These are phyloP conservation scores for Nymphalis c-album DNA, from an alignment of 2,888 invertebrate genomes.

Conservation along the genomic window DNA sequence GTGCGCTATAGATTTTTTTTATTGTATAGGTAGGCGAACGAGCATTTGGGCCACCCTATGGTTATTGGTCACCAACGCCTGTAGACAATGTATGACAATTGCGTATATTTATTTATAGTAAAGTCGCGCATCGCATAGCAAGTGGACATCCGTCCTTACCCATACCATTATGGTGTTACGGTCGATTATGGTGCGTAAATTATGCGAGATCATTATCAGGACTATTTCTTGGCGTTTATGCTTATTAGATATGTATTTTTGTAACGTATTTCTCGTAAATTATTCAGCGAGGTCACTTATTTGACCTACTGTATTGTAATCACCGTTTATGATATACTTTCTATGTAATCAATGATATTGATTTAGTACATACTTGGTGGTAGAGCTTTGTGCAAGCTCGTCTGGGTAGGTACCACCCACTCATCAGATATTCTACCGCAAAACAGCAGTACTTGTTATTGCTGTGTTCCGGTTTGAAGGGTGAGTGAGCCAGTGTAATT, in stretches of 20 bases:
- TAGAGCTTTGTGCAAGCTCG: no score
- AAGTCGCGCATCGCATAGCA: slow-evolving; percentile 10
- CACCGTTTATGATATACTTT: background rate
- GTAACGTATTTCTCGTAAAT: slow-evolving; percentile 19
- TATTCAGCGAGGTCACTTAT: slow-evolving; percentile 3
- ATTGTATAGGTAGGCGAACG: no score
- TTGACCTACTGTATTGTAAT: background rate
- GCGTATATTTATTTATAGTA: background rate
- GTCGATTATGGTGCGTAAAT: slow-evolving; percentile 29
- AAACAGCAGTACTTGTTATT: no score
- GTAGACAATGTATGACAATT: no score
- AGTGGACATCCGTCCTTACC: slow-evolving; percentile 12
- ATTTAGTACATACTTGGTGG: no score
- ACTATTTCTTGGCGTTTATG: slow-evolving; percentile 24
- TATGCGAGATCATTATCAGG: slow-evolving; percentile 26
- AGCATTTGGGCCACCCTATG: no score
- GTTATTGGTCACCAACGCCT: no score
- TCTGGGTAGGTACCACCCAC: no score
- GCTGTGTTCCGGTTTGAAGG: no score
- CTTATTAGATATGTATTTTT: slow-evolving; percentile 22
- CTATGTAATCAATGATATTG: background rate
- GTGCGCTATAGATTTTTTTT: no score
- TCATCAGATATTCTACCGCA: no score
- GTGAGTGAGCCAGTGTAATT: no score
- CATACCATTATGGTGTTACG: slow-evolving; percentile 25